Conservation (phyloP, 2,113 vertebrate species). For the Jacana jacana region DNA sequence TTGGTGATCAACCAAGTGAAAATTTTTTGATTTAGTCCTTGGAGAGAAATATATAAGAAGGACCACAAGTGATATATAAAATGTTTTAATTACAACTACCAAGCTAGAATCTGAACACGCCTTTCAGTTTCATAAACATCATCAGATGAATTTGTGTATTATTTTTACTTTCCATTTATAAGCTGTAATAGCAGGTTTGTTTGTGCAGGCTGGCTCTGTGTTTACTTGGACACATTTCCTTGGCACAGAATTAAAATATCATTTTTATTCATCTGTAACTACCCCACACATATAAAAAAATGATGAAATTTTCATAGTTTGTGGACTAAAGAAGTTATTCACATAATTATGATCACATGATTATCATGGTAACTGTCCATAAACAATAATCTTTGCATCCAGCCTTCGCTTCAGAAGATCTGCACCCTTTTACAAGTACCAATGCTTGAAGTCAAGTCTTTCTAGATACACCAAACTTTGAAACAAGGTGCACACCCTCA, state of each 20-base stretch:
- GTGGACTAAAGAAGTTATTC: neutral
- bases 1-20: neutral
- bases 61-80: neutral
- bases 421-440: neutral
- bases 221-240: neutral
- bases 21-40: neutral
- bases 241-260: neutral
- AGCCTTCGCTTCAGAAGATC: neutral
- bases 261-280: neutral
- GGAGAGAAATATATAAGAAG: neutral
- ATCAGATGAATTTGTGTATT: neutral
- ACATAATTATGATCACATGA: no score
- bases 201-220: neutral
- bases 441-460: neutral
- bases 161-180: neutral
- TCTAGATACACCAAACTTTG: neutral
- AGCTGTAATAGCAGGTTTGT: neutral
- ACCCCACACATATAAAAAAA: neutral
- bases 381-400: neutral
- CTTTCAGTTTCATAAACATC: neutral
- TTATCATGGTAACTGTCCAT: neutral
- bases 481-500: neutral
- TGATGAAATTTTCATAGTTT: neutral
- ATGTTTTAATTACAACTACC: neutral
- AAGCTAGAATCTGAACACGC: neutral